These are phyloP conservation scores for Syngnathus rostellatus DNA, from an alignment of 2,797 vertebrate genomes.

Conservation along the genomic window DNA sequence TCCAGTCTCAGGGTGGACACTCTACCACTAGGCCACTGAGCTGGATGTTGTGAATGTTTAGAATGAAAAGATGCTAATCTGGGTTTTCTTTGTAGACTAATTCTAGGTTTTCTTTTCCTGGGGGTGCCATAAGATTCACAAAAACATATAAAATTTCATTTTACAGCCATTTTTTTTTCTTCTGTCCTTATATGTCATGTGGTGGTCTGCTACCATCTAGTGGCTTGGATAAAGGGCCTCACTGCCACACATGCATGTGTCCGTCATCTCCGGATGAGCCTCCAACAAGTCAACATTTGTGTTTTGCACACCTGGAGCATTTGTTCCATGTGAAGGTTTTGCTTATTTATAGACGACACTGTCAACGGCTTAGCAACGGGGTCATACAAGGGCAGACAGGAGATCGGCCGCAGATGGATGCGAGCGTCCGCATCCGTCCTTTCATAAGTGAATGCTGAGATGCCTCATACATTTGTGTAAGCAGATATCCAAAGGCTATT, in stretches of 20 bases:
- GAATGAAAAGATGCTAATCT: background rate
- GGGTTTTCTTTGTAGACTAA: background rate
- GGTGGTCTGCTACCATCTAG: background rate
- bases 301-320: conserved; percentile 32
- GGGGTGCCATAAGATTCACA: too few species aligned
- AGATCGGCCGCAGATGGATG: conserved; percentile 3
- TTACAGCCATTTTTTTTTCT: background rate
- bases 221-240: background rate
- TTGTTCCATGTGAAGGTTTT: conserved; percentile 17
- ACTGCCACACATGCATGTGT: conserved; percentile 1
- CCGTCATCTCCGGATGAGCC: conserved; percentile 6
- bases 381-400: conserved; percentile 12
- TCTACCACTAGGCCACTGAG: too few species aligned
- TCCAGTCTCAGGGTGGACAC: too few species aligned
- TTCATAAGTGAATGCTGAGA: background rate
- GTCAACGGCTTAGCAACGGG: conserved; percentile 11
- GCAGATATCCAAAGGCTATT: conserved; percentile 31
- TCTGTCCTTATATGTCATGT: background rate
- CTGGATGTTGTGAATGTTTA: background rate
- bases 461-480: background rate
- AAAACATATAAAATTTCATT: too few species aligned
- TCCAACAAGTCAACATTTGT: background rate
- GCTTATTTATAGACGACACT: conserved; percentile 28
- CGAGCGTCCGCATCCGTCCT: background rate
- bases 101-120: background rate